Base-by-base conservation (phyloP, 1,140 invertebrate genomes). In the Lucilia cuprina region DNA sequence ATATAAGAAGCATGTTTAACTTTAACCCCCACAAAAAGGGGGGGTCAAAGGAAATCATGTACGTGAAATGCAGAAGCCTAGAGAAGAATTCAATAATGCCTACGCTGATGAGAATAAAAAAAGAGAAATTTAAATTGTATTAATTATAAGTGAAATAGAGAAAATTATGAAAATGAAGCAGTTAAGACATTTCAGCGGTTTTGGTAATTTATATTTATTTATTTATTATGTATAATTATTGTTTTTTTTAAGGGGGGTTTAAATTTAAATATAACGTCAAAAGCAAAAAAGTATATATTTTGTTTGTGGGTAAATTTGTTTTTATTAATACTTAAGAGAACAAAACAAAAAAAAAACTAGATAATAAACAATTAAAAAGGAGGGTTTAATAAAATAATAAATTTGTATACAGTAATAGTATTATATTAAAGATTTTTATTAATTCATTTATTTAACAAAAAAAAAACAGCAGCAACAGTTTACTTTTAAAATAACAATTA, bases 51-150 rank as follows among this genome's bases (percentile, higher is more conserved):
- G 7, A 21, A 21, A 21, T 70, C n/a, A 19, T 70, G 65, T 70
- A 25, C 65, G 3, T 2, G 65, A 70, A 70, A 70, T 70, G 65
- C 19, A 70, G 9, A 60, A 70, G 65, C 65, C 14, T 70, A 70
- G n/a, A 70, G 65, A 70, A 70, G 65, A 70, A 70, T 70, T 80
- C 77, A 80, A 80, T 80, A 80, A 80, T 80, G 77, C 77, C 77
- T 80, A 49, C 77, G 77, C 77, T 30, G 8, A 77, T 30, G 25
- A 17, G 35, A 13, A n/a, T n/a, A n/a, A n/a, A n/a, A 21, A 77
- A 77, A 80, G 50, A 80, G n/a, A 80, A 35, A 49, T 77, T 21
- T 21, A 80, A 80, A 80, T 80, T 25, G 65, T 70, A 70, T 70
- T 70, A 70, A 70, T 70, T 21, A 21, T 21, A 25, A 25, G 65